Base-by-base conservation (phyloP, 2,797 vertebrate genomes). In the Adelosebastes latens region DNA sequence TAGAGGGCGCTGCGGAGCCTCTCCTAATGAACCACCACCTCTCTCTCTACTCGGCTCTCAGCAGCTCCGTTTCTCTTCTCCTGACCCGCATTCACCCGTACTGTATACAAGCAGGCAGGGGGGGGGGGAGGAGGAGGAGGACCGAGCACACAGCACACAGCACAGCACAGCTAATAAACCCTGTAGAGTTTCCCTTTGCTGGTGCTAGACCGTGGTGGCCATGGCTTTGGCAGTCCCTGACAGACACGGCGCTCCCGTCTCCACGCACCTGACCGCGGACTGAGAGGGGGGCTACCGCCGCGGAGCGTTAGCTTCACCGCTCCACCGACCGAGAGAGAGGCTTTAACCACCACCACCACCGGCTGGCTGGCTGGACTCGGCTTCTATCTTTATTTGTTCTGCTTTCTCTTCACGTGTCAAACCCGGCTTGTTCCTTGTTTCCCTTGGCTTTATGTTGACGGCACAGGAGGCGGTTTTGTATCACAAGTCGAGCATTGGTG, bases 1-100 rank as follows among this genome's bases (percentile, higher is more conserved):
- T 72, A 78, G 93, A 86, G 92, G 84, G 61, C 58, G 81, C 29
- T 63, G 75, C 11, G 5, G 27, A 64, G 42, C 75, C 36, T 39
- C 12, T 14, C 13, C 36, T 14, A 39, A 39, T 39, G 36, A 39
- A 5, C 27, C 27, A 39, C 13, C 36, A 39, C 36, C 36, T 13
- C 13, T 39, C 36, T 39, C 36, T 39, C 36, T 14, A 39, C 36
- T 39, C 36, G 36, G 36, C 2, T 39, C 36, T 39, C 36, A 39
- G 36, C 72, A 24, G 67, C 83, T 77, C 67, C 6, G 46, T 80
- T 84, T 56, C 80, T 84, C 64, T 84, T 56, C 80, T 84, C 64
- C 88, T 92, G 93, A 94, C 93, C 93, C 86, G 92, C 91, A 89
- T 92, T 92, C 88, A 87, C 85, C 87, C 88, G 76, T 80, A 83